A percentile compares a stretch with the other conserved stretches of the same genome.
Evolutionary conservation across 2,888 invertebrate genomes (phyloP).

Genomic region (Gastrophysa polygoni): DNA sequence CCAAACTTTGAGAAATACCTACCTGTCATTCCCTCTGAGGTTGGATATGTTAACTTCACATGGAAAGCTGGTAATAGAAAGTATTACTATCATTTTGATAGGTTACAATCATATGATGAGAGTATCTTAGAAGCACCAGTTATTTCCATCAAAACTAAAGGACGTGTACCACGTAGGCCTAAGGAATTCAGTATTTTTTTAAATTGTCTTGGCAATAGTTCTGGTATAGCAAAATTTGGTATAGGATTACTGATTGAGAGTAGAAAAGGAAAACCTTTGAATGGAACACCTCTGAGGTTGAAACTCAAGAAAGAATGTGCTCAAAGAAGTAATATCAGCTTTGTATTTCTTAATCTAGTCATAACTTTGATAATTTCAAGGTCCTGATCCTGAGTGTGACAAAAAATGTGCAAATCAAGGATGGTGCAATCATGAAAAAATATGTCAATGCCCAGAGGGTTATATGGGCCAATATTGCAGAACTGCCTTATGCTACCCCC

Average conservation of each 20-base stretch:
- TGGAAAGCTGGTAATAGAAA: conserved; percentile 84
- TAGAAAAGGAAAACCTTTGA: conserved; percentile 77
- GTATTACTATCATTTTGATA: conserved; percentile 87
- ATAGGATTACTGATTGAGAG: conserved; percentile 85
- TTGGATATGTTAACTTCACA: conserved; percentile 88
- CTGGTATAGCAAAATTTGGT: conserved; percentile 86
- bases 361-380: conserved; percentile 58
- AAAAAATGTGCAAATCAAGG: conserved; percentile 86
- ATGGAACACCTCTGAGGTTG: conserved; percentile 86
- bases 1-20: conserved; percentile 89
- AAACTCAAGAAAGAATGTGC: conserved; percentile 92
- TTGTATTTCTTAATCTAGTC: conserved; percentile 56
- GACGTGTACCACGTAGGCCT: conserved; percentile 82
- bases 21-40: conserved; percentile 91
- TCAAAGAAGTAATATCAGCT: conserved; percentile 78
- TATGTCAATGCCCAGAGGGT: conserved; percentile 87
- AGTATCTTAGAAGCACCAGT: conserved; percentile 85
- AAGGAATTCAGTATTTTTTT: conserved; percentile 90
- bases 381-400: conserved; percentile 88
- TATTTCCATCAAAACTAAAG: conserved; percentile 84
- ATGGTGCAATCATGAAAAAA: conserved; percentile 82
- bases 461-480: conserved; percentile 91
- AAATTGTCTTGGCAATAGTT: conserved; percentile 86
- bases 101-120: conserved; percentile 82
- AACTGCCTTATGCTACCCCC: conserved; percentile 89